These are phyloP conservation scores for Bombus haemorrhoidalis DNA, from an alignment of 1,140 invertebrate species.

Conservation along the genomic window DNA sequence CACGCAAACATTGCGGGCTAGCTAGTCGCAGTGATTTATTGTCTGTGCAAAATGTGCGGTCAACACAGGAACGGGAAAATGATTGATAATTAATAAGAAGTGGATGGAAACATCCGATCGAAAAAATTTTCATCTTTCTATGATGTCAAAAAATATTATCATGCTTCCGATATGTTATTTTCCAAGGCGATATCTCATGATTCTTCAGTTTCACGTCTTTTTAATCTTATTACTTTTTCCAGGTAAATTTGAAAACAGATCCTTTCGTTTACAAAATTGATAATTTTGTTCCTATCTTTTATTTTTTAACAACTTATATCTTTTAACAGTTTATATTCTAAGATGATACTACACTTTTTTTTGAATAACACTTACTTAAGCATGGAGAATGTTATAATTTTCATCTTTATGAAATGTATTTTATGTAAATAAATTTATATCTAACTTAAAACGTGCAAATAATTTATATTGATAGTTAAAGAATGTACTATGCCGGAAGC, in stretches of 20 bases:
- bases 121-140: constrained; percentile 30
- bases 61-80: neutral
- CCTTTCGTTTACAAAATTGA: neutral
- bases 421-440: neutral
- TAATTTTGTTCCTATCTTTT: neutral
- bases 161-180: constrained; percentile 46
- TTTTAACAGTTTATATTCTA: neutral
- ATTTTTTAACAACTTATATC: neutral
- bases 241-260: constrained; percentile 40
- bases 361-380: neutral
- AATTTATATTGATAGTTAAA: constrained; percentile 22
- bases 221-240: constrained; percentile 48
- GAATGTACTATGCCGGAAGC: constrained; percentile 77
- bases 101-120: constrained; percentile 23
- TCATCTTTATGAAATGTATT: neutral
- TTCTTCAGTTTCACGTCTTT: constrained; percentile 26
- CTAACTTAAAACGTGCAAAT: neutral
- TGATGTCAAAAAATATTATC: constrained; percentile 40
- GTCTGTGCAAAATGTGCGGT: constrained; percentile 27
- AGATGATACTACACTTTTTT: neutral
- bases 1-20: constrained; percentile 17
- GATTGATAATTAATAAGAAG: constrained; percentile 28
- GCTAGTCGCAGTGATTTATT: constrained; percentile 17
- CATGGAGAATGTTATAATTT: neutral
- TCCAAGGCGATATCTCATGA: constrained; percentile 20